phyloP scores from a whole-genome alignment of 2,113 vertebrate species.

The sheep (Ovis aries) region DNA sequence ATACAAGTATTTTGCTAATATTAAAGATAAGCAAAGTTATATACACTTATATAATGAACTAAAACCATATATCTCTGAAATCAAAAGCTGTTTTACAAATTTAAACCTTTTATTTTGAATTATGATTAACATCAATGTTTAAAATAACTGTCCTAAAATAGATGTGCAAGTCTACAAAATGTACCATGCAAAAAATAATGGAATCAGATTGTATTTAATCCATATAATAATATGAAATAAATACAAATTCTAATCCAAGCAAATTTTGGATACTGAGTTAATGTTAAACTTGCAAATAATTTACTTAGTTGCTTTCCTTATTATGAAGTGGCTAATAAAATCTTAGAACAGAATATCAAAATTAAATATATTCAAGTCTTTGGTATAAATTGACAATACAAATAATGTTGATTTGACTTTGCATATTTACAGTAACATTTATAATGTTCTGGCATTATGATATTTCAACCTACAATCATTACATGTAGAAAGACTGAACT shows the following conservation, averaged over 20 bases:
- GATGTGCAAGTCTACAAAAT: background rate
- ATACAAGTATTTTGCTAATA: background rate
- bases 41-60: background rate
- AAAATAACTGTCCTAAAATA: background rate
- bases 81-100: constrained; percentile 16
- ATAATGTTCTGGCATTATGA: background rate
- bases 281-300: background rate
- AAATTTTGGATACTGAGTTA: background rate
- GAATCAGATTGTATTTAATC: background rate
- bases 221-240: background rate
- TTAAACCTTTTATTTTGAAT: background rate
- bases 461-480: background rate
- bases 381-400: background rate
- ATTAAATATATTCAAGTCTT: background rate
- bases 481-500: constrained; percentile 11
- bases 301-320: constrained; percentile 16
- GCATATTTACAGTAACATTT: background rate
- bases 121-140: background rate
- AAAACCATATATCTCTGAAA: constrained; percentile 16
- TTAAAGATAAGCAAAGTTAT: constrained; percentile 24
- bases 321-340: constrained; percentile 3
- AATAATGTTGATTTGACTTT: background rate
- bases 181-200: background rate
- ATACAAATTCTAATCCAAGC: background rate
- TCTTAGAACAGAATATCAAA: background rate